These are phyloP conservation scores for Pangasius mekongensis DNA, from an alignment of 2,797 vertebrate species.

Conservation along the genomic window DNA sequence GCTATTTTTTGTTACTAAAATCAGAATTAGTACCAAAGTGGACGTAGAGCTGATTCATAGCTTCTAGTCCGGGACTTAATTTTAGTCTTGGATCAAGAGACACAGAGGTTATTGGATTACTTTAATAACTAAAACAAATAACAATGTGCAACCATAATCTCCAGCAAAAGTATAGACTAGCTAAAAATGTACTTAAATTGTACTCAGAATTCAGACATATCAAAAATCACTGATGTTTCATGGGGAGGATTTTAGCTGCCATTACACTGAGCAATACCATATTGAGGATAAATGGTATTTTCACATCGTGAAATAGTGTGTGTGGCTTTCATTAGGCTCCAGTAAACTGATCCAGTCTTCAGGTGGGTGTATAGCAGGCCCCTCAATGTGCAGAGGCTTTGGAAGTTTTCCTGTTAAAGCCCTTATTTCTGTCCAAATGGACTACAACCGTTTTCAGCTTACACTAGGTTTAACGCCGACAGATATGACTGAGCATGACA, in stretches of 20 bases:
- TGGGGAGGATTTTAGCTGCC: conserved; percentile 36
- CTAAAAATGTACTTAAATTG: conserved; percentile 16
- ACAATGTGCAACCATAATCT: conserved; percentile 11
- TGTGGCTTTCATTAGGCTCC: conserved; percentile 23
- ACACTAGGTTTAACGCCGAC: conserved; percentile 46
- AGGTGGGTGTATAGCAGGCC: conserved; percentile 34
- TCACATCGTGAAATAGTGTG: conserved; percentile 9
- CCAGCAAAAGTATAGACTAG: conserved; percentile 22
- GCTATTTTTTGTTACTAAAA: neutral
- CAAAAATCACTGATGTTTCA: conserved; percentile 19
- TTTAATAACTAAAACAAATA: conserved; percentile 18
- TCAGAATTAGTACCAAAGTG: neutral
- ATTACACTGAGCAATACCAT: conserved; percentile 36
- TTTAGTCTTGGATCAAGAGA: conserved; percentile 11
- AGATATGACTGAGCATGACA: conserved; percentile 40
- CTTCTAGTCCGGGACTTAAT: neutral
- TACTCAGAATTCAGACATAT: conserved; percentile 1
- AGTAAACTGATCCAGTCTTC: conserved; percentile 48
- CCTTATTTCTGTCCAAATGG: conserved; percentile 32
- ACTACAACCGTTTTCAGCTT: conserved; percentile 19
- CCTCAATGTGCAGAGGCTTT: conserved; percentile 38
- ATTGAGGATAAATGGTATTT: conserved; percentile 19
- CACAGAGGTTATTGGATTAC: neutral
- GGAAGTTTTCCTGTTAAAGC: conserved; percentile 38
- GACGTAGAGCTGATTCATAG: neutral